phyloP scores from a whole-genome alignment of 1,140 invertebrate genomes.

The Atopsyche davidsoni region DNA sequence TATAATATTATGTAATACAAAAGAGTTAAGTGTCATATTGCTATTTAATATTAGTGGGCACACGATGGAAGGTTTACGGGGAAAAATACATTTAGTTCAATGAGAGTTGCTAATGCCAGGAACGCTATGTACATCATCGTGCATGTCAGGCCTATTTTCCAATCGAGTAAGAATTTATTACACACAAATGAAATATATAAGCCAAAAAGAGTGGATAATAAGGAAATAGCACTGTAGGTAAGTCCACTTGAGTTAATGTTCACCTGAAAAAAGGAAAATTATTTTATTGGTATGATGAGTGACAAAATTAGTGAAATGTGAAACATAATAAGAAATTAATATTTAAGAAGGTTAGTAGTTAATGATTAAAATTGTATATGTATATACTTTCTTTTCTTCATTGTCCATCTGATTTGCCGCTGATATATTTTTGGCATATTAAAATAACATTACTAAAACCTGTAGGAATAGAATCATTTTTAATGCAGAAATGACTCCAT shows the following conservation, averaged over 20 bases:
- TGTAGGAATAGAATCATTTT: no score
- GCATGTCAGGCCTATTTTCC: conserved; percentile 69
- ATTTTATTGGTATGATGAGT: no score
- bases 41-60: conserved; percentile 33
- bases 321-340: not conserved
- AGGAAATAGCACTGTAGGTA: conserved; percentile 74
- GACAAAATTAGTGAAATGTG: no score
- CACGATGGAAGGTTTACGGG: conserved; percentile 78
- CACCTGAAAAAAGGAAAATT: conserved; percentile 34
- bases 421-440: not conserved
- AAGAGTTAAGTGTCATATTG: no score
- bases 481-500: no score
- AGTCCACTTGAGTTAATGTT: conserved; percentile 73
- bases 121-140: conserved; percentile 73
- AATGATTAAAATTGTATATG: not conserved
- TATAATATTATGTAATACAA: no score
- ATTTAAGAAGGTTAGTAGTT: conserved; percentile 1
- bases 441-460: no score
- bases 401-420: not conserved
- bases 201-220: conserved; percentile 69
- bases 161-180: conserved; percentile 75
- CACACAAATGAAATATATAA: conserved; percentile 69
- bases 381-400: not conserved
- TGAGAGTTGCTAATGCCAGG: conserved; percentile 70
- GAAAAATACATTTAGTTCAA: conserved; percentile 84